These are phyloP conservation scores for Stenolophus ochropezus DNA, from an alignment of 2,888 invertebrate species.

Conservation along the genomic window DNA sequence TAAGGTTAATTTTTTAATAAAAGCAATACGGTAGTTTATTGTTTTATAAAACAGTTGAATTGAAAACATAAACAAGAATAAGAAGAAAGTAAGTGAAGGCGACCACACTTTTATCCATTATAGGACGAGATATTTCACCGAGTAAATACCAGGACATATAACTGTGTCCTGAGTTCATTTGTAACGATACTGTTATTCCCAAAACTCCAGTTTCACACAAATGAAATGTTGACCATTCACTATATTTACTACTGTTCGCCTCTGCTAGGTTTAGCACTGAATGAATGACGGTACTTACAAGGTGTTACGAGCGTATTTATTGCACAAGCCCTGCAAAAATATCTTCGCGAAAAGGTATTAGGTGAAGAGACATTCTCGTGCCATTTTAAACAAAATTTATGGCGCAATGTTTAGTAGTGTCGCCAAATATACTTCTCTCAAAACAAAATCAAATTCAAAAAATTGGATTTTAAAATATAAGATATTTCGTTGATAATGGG, in stretches of 20 bases:
- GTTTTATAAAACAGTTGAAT: background rate
- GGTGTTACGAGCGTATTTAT: conserved; percentile 41
- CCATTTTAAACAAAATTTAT: background rate
- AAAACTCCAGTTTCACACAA: conserved; percentile 48
- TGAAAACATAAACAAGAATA: conserved; percentile 38
- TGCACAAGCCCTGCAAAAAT: conserved; percentile 10
- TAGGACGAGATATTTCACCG: conserved; percentile 5
- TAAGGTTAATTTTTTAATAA: background rate
- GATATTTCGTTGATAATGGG: too few relatives aligned
- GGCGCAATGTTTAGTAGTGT: background rate
- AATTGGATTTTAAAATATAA: too few relatives aligned
- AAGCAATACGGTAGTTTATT: background rate
- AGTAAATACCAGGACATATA: conserved; percentile 12
- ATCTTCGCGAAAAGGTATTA: background rate
- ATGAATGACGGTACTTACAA: conserved; percentile 37
- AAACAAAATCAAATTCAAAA: too few relatives aligned
- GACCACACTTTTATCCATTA: conserved; percentile 9
- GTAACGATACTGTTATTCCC: conserved; percentile 45
- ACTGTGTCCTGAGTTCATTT: conserved; percentile 13
- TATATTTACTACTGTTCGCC: conserved; percentile 33
- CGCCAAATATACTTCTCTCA: too few relatives aligned
- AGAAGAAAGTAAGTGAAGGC: background rate
- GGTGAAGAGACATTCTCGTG: background rate
- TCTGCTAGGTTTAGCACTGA: background rate
- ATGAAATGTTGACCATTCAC: conserved; percentile 49